Conservation (phyloP, 2,888 invertebrate genomes). For the Chloromyia formosa region DNA sequence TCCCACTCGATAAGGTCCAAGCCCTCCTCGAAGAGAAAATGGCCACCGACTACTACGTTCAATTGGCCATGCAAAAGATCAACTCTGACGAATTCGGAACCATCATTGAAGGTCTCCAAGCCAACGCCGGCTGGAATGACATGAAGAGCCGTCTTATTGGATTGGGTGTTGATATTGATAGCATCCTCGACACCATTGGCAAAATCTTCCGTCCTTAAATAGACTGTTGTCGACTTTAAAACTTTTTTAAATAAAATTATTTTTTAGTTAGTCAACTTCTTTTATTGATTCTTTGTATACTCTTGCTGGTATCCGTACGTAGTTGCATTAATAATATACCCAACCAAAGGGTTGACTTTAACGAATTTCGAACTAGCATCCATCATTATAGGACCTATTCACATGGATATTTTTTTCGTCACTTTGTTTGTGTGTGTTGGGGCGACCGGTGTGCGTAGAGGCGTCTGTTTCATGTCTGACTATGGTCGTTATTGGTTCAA, state of each 20-base stretch:
- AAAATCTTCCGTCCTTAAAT: slow-evolving; percentile 40
- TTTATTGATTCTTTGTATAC: too few species aligned
- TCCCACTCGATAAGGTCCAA: slow-evolving; percentile 32
- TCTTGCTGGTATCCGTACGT: too few species aligned
- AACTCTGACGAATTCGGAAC: slow-evolving; percentile 44
- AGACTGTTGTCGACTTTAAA: neutral
- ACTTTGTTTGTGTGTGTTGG: too few species aligned
- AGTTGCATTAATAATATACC: too few species aligned
- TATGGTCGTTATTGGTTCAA: too few species aligned
- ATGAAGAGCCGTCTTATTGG: slow-evolving; percentile 28
- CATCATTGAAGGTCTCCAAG: slow-evolving; percentile 36
- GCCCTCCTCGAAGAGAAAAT: slow-evolving; percentile 40
- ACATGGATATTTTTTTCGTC: too few species aligned
- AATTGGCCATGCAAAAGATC: slow-evolving; percentile 41
- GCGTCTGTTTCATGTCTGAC: too few species aligned
- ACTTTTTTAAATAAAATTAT: neutral
- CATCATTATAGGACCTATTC: too few species aligned
- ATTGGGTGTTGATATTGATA: slow-evolving; percentile 43
- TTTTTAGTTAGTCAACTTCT: too few species aligned
- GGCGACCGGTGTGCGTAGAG: too few species aligned
- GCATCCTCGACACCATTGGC: slow-evolving; percentile 32
- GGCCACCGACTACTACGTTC: slow-evolving; percentile 40
- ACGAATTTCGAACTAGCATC: too few species aligned
- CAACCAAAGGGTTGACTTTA: too few species aligned
- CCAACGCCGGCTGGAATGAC: slow-evolving; percentile 29